Conservation (phyloP, 2,888 invertebrate genomes). For the Drosophila greeni region DNA sequence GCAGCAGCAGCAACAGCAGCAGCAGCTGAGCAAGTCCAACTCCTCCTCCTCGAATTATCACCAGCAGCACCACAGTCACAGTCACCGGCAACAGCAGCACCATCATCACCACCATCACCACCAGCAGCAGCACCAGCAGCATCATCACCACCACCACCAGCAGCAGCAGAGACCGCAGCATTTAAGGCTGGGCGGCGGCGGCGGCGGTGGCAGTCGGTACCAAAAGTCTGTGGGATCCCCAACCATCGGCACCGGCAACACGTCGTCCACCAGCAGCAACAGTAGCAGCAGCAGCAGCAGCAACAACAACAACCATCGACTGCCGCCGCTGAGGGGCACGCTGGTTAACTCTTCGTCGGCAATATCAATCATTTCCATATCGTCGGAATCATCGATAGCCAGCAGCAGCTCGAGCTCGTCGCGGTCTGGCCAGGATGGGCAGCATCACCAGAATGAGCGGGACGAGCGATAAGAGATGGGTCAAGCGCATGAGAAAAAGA, state of each 20-base stretch:
- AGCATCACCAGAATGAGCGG: conserved; percentile 20
- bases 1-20: conserved; percentile 60
- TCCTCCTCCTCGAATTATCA: conserved; percentile 31
- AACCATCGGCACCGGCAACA: conserved; percentile 41
- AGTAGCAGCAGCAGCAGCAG: conserved; percentile 35
- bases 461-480: conserved; percentile 36
- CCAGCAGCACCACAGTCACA: conserved; percentile 49
- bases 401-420: conserved; percentile 61
- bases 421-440: conserved; percentile 52
- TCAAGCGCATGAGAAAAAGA: conserved; percentile 7
- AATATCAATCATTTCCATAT: conserved; percentile 76
- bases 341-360: conserved; percentile 73
- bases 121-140: conserved; percentile 40
- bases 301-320: conserved; percentile 42
- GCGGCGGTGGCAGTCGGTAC: conserved; percentile 37
- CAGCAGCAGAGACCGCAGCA: conserved; percentile 63
- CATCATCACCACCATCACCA: conserved; percentile 25
- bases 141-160: conserved; percentile 46
- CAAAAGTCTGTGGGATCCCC: conserved; percentile 36
- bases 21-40: conserved; percentile 56
- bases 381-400: conserved; percentile 75
- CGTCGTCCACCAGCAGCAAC: conserved; percentile 48
- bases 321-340: conserved; percentile 57
- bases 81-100: conserved; percentile 45
- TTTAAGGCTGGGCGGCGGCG: conserved; percentile 37